Base-by-base conservation (phyloP, 2,797 vertebrate species). In the Propithecus perrieri region DNA sequence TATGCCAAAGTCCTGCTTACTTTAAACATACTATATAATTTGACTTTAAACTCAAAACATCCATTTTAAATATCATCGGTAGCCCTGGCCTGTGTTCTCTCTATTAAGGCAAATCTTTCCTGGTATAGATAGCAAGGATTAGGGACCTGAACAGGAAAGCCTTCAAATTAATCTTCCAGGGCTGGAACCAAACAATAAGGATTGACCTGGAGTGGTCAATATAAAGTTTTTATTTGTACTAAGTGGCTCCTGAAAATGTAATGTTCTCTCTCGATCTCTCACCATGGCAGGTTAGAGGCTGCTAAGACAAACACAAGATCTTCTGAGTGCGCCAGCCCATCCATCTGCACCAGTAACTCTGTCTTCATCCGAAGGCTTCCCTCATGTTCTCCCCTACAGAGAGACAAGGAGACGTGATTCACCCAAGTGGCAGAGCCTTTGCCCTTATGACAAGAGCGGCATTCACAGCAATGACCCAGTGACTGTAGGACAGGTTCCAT, bases 261-360 rank as follows among this genome's bases (percentile, higher is more conserved):
- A 91, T 50, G 90, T 88, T 93, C 96, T 83, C 89, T 97, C 94
- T 50, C 72, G 22, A 89, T 97, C 95, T 98, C 98, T 99, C 99
- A 99, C 99, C 99, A 99, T 0, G 99, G 99, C 96, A 99, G 98
- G 98, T 99, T 99, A 97, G 99, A 99, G 93, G 99, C 99, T 88
- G 99, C 99, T 97, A 99, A 98, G 88, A 99, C 99, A 98, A 99
- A 99, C 95, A 99, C 99, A 55, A 99, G 99, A 97, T 99, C 99
- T 4, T 99, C 99, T 11, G 99, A 99, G 97, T 88, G 99, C 0
- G 99, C 99, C 97, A 99, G 98, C 76, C 99, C 99, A 33, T 99
- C 99, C 99, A 99, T 99, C 99, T 99, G 99, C 86, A 99, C 99
- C 98, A 99, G 98, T 74, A 99, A 98, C 99, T 99, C 99, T 0